phyloP scores from a whole-genome alignment of 2,888 invertebrate species.

The Altica lythri region DNA sequence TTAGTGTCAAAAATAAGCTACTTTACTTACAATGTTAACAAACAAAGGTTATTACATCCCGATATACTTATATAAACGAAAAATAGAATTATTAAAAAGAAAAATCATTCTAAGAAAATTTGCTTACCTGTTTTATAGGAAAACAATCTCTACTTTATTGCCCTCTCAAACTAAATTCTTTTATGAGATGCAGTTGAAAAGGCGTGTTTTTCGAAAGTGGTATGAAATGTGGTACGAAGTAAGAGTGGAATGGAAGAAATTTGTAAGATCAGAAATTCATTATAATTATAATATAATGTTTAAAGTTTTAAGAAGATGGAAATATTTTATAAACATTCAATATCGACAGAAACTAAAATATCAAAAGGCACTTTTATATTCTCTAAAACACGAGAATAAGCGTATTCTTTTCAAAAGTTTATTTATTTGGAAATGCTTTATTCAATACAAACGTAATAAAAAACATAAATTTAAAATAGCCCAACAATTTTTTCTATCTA shows the following conservation, averaged over 20 bases:
- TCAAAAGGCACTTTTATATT: conserved; percentile 39
- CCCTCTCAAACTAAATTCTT: conserved; percentile 41
- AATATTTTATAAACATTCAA: conserved; percentile 31
- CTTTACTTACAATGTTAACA: conserved; percentile 19
- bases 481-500: conserved; percentile 40
- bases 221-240: conserved; percentile 42
- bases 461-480: conserved; percentile 34
- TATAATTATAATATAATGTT: conserved; percentile 40
- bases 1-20: not conserved
- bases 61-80: conserved; percentile 39
- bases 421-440: conserved; percentile 38
- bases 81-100: conserved; percentile 37
- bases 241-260: conserved; percentile 44
- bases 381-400: conserved; percentile 36
- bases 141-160: conserved; percentile 43
- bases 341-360: conserved; percentile 36
- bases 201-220: conserved; percentile 39
- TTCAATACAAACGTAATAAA: conserved; percentile 31
- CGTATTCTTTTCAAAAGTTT: conserved; percentile 35
- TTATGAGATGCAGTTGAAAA: conserved; percentile 32
- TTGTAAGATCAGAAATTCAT: conserved; percentile 45
- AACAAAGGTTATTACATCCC: conserved; percentile 35
- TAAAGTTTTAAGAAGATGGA: conserved; percentile 40
- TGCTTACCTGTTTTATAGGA: conserved; percentile 45
- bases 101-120: conserved; percentile 45